phyloP scores from a whole-genome alignment of 2,888 invertebrate genomes.

The Phytoseiulus persimilis region DNA sequence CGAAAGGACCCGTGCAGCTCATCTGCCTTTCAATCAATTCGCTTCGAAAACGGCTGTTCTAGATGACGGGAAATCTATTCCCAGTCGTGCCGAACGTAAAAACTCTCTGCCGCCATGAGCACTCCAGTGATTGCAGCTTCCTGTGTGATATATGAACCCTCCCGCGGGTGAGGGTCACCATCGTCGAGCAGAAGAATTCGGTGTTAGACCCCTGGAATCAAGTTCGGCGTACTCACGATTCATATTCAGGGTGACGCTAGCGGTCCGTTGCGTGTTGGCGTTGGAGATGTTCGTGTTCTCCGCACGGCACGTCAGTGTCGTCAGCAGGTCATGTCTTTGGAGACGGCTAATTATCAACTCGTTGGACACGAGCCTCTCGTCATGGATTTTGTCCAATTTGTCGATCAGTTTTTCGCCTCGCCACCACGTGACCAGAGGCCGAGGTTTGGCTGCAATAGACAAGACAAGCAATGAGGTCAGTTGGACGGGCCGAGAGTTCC shows the following conservation, averaged over 20 bases:
- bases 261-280: conserved; percentile 26
- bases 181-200: background rate
- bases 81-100: background rate
- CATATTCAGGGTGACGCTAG: conserved; percentile 33
- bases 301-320: conserved; percentile 43
- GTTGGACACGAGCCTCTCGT: conserved; percentile 43
- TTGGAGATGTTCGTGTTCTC: conserved; percentile 42
- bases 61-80: background rate
- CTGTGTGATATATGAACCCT: background rate
- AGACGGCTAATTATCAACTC: conserved; percentile 43
- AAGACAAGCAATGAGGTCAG: background rate
- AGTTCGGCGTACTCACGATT: conserved; percentile 7
- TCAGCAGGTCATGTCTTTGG: conserved; percentile 42
- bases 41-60: background rate
- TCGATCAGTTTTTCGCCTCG: conserved; percentile 24
- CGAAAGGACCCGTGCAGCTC: background rate
- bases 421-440: conserved; percentile 36
- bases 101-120: background rate
- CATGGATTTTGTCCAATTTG: conserved; percentile 24
- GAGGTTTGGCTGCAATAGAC: conserved; percentile 29
- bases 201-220: background rate
- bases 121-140: background rate
- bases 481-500: background rate
- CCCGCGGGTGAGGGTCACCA: background rate
- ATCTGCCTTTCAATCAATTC: background rate